These are phyloP conservation scores for Agapornis roseicollis DNA, from an alignment of 2,113 vertebrate genomes.

Conservation along the genomic window DNA sequence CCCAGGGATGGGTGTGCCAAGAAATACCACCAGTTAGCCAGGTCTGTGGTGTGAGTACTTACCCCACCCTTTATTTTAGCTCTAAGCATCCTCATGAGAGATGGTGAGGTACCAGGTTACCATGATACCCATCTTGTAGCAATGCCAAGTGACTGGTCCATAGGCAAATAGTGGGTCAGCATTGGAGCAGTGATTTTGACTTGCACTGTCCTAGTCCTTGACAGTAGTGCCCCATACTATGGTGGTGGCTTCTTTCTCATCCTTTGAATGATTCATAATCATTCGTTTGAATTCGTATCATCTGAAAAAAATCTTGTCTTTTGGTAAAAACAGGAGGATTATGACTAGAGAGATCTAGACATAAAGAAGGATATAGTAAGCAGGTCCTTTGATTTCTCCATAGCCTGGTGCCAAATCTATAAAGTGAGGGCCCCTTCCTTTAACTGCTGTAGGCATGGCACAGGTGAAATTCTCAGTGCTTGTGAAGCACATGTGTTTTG, in stretches of 20 bases:
- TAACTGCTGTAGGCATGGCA: neutral
- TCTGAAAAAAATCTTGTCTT: neutral
- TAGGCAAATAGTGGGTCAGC: neutral
- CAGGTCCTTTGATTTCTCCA: neutral
- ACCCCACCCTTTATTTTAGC: neutral
- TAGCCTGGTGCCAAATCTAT: neutral
- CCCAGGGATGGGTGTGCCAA: neutral
- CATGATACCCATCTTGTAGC: neutral
- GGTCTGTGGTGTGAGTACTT: neutral
- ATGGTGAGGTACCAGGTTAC: neutral
- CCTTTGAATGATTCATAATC: neutral
- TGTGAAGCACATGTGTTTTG: fast-evolving
- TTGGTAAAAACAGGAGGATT: neutral
- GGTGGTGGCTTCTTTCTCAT: neutral
- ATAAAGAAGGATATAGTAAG: neutral
- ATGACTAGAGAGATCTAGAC: neutral
- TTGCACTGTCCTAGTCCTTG: neutral
- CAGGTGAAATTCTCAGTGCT: neutral
- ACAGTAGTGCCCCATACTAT: neutral
- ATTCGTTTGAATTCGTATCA: neutral
- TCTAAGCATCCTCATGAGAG: neutral
- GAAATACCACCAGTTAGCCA: neutral
- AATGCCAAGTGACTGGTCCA: neutral
- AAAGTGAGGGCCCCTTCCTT: neutral
- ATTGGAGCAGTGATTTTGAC: neutral